Conservation (phyloP, 2,797 vertebrate species). For the Acipenser ruthenus region DNA sequence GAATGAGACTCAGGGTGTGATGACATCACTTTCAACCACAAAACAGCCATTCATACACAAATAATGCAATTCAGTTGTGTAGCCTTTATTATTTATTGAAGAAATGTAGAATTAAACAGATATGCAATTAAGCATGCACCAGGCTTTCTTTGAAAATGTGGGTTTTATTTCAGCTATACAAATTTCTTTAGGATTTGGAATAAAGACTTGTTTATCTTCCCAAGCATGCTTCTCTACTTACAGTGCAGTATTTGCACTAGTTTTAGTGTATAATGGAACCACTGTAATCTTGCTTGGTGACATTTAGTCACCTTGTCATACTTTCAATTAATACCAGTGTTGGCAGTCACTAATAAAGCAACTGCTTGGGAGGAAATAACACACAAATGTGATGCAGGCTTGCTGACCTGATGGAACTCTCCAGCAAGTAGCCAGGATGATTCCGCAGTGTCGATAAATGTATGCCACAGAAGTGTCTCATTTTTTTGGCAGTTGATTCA, state of each 20-base stretch:
- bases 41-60: neutral
- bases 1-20: neutral
- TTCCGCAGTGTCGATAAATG: too few relatives aligned
- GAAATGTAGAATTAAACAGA: neutral
- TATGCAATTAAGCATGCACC: neutral
- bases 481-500: too few relatives aligned
- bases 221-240: neutral
- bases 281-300: too few relatives aligned
- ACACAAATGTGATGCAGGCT: too few relatives aligned
- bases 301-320: too few relatives aligned
- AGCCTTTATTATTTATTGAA: neutral
- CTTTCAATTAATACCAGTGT: too few relatives aligned
- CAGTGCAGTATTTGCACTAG: neutral
- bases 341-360: too few relatives aligned
- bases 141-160: neutral
- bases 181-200: too few relatives aligned
- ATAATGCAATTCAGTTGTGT: neutral
- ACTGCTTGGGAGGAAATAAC: too few relatives aligned
- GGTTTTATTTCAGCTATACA: neutral
- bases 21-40: neutral
- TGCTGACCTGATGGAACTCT: too few relatives aligned
- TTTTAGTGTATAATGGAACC: neutral
- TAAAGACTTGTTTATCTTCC: neutral
- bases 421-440: too few relatives aligned
- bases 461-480: too few relatives aligned